Base-by-base conservation (phyloP, 53 echinoderm and acorn worm species). In the Zoroaster sp. region DNA sequence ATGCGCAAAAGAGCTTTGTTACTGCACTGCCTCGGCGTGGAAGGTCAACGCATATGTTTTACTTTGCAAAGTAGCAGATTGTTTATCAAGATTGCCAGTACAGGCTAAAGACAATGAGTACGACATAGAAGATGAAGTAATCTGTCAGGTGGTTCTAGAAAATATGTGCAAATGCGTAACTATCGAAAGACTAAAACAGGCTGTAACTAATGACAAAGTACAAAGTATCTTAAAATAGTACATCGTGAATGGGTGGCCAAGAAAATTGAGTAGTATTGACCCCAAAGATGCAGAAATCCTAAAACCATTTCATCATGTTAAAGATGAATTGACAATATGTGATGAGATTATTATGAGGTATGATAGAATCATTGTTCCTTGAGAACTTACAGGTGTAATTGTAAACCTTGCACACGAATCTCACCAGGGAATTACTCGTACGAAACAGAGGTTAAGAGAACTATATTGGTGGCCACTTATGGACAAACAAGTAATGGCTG, bases 391-490 rank as follows among this genome's bases (percentile, higher is more conserved):
- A 73, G 73, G 38, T 15, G 11, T 59, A n/a, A 37, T 83, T 42
- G 69, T 68, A 5, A 83, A 25, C 34, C 34, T 41, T 30, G 43
- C 67, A 30, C 69, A 67, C 14, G 38, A 59, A 35, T 52, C 66
- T 5, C 69, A 83, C 23, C 83, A 83, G 40, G 83, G 83, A 1
- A 83, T 83, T 40, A 65, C 44, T 30, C 86, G 86, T 8, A 63
- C 65, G 33, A 85, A 85, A 31, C 70, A 85, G 32, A 23, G 86
- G 3, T 31, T 85, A 34, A 59, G 72, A 21, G 86, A 86, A 20
- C 15, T 63, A 30, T 71, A 86, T 33, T 83, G 83, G 83, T 83
- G 67, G 67, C 69, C 83, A 67, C 33, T 65, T 12, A 83, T 68
- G 40, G 83, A 83, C 38, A 4, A 37, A 17, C 59, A 36, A 39